These are phyloP conservation scores for Zenarchopterus dispar DNA, from an alignment of 2,797 vertebrate genomes.

Conservation along the genomic window DNA sequence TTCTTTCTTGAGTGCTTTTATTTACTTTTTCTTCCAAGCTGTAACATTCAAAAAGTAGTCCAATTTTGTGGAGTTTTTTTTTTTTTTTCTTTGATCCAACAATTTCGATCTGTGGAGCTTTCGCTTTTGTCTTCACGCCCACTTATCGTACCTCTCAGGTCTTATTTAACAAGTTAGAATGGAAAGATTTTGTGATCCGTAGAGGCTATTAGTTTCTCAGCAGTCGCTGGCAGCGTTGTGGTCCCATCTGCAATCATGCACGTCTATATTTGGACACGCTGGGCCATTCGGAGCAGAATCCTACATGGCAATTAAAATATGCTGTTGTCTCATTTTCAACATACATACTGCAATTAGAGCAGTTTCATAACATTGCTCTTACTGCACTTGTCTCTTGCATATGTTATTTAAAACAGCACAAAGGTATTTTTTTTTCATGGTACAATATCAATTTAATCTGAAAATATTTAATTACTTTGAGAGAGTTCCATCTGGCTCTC, in stretches of 20 bases:
- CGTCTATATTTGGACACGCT: slow-evolving; percentile 52
- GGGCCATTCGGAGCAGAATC: slow-evolving; percentile 31
- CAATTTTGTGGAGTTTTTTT: slow-evolving; percentile 17
- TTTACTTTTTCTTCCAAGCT: slow-evolving; percentile 28
- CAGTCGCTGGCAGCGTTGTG: slow-evolving; percentile 40
- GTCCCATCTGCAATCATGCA: slow-evolving; percentile 50
- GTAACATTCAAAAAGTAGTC: slow-evolving; percentile 5
- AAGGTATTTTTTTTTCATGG: too few species aligned
- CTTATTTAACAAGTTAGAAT: slow-evolving; percentile 63
- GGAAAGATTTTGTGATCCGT: slow-evolving; percentile 40
- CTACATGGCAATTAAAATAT: slow-evolving; percentile 51
- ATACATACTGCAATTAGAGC: slow-evolving; percentile 17
- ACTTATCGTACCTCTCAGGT: slow-evolving; percentile 61
- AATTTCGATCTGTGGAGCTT: slow-evolving; percentile 52
- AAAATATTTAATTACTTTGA: too few species aligned
- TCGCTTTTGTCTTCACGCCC: slow-evolving; percentile 53
- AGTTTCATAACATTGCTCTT: not conserved
- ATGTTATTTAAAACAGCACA: too few species aligned
- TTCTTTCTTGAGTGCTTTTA: slow-evolving; percentile 18
- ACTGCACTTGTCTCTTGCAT: too few species aligned
- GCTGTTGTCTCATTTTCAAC: slow-evolving; percentile 18
- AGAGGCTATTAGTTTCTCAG: slow-evolving; percentile 59
- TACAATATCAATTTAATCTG: too few species aligned
- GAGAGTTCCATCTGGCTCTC: too few species aligned
- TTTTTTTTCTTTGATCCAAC: slow-evolving; percentile 53